Evolutionary conservation across 2,113 vertebrate genomes (phyloP).

Genomic region (Coregonus clupeaformis): DNA sequence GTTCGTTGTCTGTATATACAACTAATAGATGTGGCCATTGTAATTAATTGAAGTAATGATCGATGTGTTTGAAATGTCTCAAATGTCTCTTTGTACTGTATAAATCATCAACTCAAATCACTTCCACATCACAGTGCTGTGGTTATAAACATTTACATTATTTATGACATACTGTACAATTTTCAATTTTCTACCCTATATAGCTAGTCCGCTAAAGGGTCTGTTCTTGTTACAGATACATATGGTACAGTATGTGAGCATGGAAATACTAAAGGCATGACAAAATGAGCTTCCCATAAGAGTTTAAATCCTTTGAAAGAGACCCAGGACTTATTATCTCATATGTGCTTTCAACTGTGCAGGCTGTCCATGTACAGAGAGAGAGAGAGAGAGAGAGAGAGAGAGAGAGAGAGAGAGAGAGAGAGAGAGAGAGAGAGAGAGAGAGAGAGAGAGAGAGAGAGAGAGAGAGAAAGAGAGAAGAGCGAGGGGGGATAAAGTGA

Average conservation of each 20-base stretch:
- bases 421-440: background rate
- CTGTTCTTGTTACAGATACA: constrained; percentile 6
- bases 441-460: background rate
- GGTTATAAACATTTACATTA: too few species aligned
- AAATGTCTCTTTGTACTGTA: too few species aligned
- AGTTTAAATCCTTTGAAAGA: constrained; percentile 8
- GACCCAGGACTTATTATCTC: background rate
- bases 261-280: background rate
- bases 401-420: background rate
- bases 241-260: constrained; percentile 11
- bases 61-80: too few species aligned
- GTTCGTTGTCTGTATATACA: too few species aligned
- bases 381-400: background rate
- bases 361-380: too few species aligned
- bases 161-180: too few species aligned
- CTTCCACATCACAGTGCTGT: too few species aligned
- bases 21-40: too few species aligned
- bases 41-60: too few species aligned
- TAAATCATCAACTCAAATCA: too few species aligned
- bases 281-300: background rate
- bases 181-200: too few species aligned
- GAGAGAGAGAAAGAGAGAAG: background rate
- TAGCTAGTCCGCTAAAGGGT: background rate
- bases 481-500: background rate
- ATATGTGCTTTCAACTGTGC: constrained; percentile 1